Evolutionary conservation across 2,888 invertebrate species (phyloP).

Genomic region (Tuta absoluta): DNA sequence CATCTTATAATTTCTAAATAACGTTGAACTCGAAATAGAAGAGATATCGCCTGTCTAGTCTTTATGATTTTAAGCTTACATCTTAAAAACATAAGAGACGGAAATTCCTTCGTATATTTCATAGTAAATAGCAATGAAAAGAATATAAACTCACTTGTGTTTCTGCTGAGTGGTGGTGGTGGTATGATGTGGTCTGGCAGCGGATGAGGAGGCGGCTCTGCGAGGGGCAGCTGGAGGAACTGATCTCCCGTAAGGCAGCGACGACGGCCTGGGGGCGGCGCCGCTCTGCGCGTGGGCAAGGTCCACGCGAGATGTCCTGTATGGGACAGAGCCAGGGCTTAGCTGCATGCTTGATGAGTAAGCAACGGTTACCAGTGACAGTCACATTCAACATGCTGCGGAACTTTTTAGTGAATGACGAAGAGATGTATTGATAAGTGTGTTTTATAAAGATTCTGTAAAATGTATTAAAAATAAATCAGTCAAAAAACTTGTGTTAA

Average conservation of each 20-base stretch:
- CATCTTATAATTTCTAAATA: not conserved
- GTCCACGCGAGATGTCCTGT: slow-evolving; percentile 84
- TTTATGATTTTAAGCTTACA: too few relatives aligned
- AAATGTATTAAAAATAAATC: not conserved
- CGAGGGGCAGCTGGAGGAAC: slow-evolving; percentile 75
- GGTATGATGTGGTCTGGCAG: slow-evolving; percentile 72
- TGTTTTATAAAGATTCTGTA: too few relatives aligned
- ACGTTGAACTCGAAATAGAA: not conserved
- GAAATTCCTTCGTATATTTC: not conserved
- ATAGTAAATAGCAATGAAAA: not conserved
- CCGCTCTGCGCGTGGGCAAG: slow-evolving; percentile 77
- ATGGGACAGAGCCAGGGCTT: not conserved
- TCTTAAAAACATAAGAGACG: too few relatives aligned
- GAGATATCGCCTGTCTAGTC: too few relatives aligned
- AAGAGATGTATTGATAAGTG: not conserved
- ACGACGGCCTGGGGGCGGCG: slow-evolving; percentile 83
- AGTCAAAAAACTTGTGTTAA: not conserved
- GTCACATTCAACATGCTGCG: not conserved
- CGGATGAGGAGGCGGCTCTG: slow-evolving; percentile 86
- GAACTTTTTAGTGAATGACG: not conserved
- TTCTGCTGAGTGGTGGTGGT: slow-evolving; percentile 54
- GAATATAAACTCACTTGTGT: slow-evolving; percentile 55
- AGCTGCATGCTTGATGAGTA: slow-evolving; percentile 7
- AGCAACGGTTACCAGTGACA: not conserved
- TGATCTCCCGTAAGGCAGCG: slow-evolving; percentile 84